Evolutionary conservation across 2,797 vertebrate genomes (phyloP), one percentile per base, ranked within the genome.

Genomic region (Xiphophorus birchmanni): DNA sequence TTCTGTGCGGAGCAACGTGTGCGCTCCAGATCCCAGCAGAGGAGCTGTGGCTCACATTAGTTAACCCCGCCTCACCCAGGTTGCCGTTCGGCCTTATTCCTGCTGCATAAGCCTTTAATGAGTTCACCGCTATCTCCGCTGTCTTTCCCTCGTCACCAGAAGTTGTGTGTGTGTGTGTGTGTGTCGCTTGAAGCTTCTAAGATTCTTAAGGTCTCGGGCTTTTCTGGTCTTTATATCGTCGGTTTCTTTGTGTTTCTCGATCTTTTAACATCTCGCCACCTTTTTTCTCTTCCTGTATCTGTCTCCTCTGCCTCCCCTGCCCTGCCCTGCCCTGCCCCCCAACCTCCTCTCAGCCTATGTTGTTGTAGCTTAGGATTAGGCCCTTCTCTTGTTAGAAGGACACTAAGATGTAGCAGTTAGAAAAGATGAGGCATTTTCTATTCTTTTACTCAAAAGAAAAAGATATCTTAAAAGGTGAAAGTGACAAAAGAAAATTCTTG

Each of bases 11-110:
- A 80, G 90, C 75, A 9, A 50, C 42, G 83, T 77, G 86, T 90
- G 85, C 71, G 74, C 83, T 81, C 79, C 79, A 86, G 79, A 84
- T 94, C 91, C 80, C 89, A 15, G 80, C 88, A 89, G 88, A 87
- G 45, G 83, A 84, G 87, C 82, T 75, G 78, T 35, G 81, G 81
- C 85, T 88, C 74, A 65, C 93, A 94, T 92, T 94, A 94, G 90
- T 91, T 93, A 92, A 94, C 92, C 93, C 90, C 89, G 82, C 86
- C 83, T 94, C 89, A 92, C 91, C 92, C 84, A 69, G 81, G 84
- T 82, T 81, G 78, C 79, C 79, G 75, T 84, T 76, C 54, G n/a
- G 84, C 79, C 90, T 92, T 87, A 92, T 91, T 90, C 90, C 80
- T 8, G 63, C 86, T 76, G 87, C 83, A 81, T 93, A 93, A 95